phyloP scores from a whole-genome alignment of 2,888 invertebrate species.

The Lithosia quadra region DNA sequence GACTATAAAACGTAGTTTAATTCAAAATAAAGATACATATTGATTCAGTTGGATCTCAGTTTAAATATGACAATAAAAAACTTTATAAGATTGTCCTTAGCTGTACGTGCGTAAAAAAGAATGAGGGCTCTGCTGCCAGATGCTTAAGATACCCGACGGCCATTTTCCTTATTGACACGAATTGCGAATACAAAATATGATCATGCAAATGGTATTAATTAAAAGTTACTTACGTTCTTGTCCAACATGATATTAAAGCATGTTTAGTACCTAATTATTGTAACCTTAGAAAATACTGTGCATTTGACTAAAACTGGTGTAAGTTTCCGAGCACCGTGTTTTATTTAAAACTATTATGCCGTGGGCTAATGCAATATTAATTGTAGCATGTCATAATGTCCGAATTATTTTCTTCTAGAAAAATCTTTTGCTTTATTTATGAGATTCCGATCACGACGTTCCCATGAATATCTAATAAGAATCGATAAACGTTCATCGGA shows the following conservation, averaged over 20 bases:
- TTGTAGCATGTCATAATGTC: conserved; percentile 36
- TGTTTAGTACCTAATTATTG: no score
- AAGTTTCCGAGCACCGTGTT: neutral
- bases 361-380: conserved; percentile 40
- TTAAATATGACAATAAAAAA: neutral
- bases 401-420: conserved; percentile 40
- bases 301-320: neutral
- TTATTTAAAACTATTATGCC: conserved; percentile 17
- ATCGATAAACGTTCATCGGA: conserved; percentile 55
- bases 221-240: neutral
- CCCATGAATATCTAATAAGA: conserved; percentile 50
- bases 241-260: neutral
- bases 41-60: neutral
- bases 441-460: conserved; percentile 44
- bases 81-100: neutral
- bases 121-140: neutral
- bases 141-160: conserved; percentile 32
- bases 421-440: conserved; percentile 41
- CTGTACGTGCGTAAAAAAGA: neutral
- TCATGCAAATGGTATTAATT: neutral
- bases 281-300: no score
- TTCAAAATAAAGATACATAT: neutral
- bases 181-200: neutral
- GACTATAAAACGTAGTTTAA: neutral
- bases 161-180: conserved; percentile 13